Conservation (phyloP, 2,888 invertebrate genomes). For the Phortica okadai region DNA sequence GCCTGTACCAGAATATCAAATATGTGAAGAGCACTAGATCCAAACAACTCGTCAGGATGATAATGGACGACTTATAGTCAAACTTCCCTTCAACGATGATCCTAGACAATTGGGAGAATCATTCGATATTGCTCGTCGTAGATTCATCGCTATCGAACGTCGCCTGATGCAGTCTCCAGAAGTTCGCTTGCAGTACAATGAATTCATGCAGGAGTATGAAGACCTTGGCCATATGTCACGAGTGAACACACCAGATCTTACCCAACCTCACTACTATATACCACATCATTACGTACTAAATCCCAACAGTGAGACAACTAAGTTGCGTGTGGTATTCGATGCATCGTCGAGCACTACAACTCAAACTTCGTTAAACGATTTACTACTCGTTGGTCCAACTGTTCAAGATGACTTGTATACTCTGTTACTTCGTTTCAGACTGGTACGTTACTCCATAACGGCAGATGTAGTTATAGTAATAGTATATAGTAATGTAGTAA, state of each 20-base stretch:
- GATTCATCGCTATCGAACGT: not conserved
- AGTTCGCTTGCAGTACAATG: conserved; percentile 40
- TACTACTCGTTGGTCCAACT: conserved; percentile 35
- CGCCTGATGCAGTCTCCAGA: conserved; percentile 18
- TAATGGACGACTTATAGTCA: not conserved
- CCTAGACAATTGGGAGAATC: not conserved
- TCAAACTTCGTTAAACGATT: conserved; percentile 36
- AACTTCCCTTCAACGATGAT: not conserved
- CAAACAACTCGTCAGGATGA: not conserved
- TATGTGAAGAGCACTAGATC: not conserved
- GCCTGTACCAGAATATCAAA: not conserved
- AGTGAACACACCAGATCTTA: not conserved
- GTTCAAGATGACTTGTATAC: conserved; percentile 42
- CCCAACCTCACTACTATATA: conserved; percentile 3
- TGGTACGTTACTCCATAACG: conserved; percentile 33
- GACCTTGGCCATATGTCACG: not conserved
- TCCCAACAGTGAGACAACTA: conserved; percentile 23
- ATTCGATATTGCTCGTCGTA: not conserved
- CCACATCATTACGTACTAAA: not conserved
- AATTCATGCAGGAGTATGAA: not conserved
- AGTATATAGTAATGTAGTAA: conserved; percentile 42
- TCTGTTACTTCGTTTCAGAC: conserved; percentile 37
- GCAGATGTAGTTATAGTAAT: too few species aligned
- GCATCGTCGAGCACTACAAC: conserved; percentile 28
- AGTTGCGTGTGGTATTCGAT: conserved; percentile 37